Evolutionary conservation across 2,113 vertebrate genomes (phyloP).

Genomic region (Pimephales promelas): DNA sequence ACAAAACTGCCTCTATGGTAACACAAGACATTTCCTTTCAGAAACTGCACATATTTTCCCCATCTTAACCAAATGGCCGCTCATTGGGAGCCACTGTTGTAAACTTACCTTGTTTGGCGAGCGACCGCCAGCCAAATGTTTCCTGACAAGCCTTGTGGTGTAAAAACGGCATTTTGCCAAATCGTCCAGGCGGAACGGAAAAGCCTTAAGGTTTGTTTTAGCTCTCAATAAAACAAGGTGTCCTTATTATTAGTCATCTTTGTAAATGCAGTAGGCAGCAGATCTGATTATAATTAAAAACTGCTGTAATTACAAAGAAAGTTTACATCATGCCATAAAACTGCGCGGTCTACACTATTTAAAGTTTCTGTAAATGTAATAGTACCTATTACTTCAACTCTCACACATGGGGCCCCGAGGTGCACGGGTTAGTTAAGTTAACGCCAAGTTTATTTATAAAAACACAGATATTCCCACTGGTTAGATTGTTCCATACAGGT

Average conservation of each 20-base stretch:
- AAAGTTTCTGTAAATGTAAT: slow-evolving; percentile 41
- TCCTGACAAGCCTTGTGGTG: neutral
- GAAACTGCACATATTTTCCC: slow-evolving; percentile 22
- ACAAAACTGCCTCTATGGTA: slow-evolving; percentile 49
- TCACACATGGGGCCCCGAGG: slow-evolving; percentile 11
- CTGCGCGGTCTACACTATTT: neutral
- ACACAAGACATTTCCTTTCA: slow-evolving; percentile 37
- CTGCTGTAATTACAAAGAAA: slow-evolving; percentile 32
- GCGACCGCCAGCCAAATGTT: slow-evolving; percentile 24
- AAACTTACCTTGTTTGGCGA: slow-evolving; percentile 33
- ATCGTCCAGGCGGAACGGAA: slow-evolving; percentile 6
- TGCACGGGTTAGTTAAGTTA: neutral
- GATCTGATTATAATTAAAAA: slow-evolving; percentile 40
- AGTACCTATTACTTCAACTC: slow-evolving; percentile 11
- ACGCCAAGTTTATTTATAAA: neutral
- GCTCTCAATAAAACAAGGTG: slow-evolving; percentile 33
- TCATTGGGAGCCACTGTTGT: neutral
- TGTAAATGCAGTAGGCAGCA: neutral
- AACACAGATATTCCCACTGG: neutral
- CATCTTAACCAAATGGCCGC: neutral
- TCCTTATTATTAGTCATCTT: slow-evolving; percentile 31
- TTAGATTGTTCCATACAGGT: neutral
- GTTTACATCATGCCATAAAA: slow-evolving; percentile 34
- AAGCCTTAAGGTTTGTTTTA: slow-evolving; percentile 21
- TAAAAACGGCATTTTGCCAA: slow-evolving; percentile 21